Conservation (phyloP, 2,797 vertebrate species). For the Xyrichtys novacula region DNA sequence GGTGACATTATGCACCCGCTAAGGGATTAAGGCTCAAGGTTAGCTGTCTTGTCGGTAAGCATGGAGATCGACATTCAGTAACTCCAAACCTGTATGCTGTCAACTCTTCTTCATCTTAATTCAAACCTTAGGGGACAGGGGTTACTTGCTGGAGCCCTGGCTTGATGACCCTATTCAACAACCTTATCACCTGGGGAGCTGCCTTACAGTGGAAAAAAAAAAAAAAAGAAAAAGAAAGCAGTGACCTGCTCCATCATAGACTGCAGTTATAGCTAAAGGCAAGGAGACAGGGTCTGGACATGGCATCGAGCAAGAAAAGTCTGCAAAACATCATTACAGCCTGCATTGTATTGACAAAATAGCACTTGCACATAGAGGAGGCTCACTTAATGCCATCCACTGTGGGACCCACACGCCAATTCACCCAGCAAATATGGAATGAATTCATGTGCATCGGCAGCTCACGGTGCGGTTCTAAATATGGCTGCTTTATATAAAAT, state of each 20-base stretch:
- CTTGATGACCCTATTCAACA: conserved; percentile 46
- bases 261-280: conserved; percentile 17
- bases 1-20: conserved; percentile 4
- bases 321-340: conserved; percentile 29
- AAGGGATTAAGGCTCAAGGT: conserved; percentile 19
- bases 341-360: conserved; percentile 27
- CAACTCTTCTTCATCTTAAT: conserved; percentile 53
- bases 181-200: conserved; percentile 48
- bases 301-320: conserved; percentile 17
- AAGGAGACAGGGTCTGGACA: conserved; percentile 11
- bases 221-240: no score
- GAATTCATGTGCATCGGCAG: conserved; percentile 51
- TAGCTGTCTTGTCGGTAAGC: conserved; percentile 18
- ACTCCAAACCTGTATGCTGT: conserved; percentile 40
- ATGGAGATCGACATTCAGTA: conserved; percentile 37
- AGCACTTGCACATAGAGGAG: conserved; percentile 10
- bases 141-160: conserved; percentile 26
- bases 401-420: conserved; percentile 40
- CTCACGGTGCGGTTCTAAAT: conserved; percentile 45
- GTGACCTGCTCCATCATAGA: conserved; percentile 24
- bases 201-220: conserved; percentile 25
- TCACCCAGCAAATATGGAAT: conserved; percentile 43
- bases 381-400: conserved; percentile 28
- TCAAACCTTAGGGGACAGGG: conserved; percentile 25
- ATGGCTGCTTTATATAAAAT: conserved; percentile 30